phyloP scores from a whole-genome alignment of 2,888 invertebrate species.

The Heliconius sara region DNA sequence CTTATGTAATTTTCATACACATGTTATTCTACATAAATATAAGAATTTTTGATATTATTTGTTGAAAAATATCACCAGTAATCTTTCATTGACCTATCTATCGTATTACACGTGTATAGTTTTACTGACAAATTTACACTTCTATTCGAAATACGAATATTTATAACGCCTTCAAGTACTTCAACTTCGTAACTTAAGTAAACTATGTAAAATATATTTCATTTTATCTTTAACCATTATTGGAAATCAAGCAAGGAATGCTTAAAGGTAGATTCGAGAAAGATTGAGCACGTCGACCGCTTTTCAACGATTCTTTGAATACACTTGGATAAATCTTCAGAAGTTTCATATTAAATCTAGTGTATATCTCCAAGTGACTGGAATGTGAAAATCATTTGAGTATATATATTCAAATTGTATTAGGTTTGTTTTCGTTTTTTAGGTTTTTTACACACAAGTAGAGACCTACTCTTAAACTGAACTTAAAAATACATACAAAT shows the following conservation, averaged over 20 bases:
- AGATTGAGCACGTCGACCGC: slow-evolving; percentile 15
- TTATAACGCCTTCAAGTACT: background rate
- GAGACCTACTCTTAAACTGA: no score
- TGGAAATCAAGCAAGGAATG: background rate
- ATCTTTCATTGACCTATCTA: no score
- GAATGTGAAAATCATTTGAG: background rate
- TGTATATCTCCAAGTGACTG: background rate
- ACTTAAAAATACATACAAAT: no score
- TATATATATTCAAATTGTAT: background rate
- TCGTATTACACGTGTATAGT: no score
- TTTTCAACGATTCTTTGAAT: slow-evolving; percentile 11
- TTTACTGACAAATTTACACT: background rate
- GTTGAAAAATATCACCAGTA: no score
- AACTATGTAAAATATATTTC: background rate
- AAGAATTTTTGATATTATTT: no score
- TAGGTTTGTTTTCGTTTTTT: background rate
- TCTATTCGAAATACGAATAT: background rate
- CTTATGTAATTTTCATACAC: no score
- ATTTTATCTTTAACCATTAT: background rate
- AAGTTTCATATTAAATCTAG: background rate
- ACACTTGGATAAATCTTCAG: slow-evolving; percentile 6
- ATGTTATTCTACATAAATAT: no score
- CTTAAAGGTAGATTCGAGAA: slow-evolving; percentile 20
- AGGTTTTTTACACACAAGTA: no score
- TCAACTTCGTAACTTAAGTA: background rate